Conservation (phyloP, 1,140 invertebrate species). For the Augochlora pura region DNA sequence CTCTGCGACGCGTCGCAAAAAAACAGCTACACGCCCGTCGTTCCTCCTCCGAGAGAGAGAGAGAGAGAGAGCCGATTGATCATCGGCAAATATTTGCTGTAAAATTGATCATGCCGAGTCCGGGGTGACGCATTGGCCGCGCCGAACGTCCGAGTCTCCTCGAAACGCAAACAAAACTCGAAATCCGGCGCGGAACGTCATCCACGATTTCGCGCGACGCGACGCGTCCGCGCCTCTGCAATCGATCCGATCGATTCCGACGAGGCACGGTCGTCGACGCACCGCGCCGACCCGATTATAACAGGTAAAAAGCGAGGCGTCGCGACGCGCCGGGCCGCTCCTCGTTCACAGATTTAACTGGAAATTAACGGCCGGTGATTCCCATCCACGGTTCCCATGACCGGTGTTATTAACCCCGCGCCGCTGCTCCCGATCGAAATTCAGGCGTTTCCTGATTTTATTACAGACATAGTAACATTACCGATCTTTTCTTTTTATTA, state of each 20-base stretch:
- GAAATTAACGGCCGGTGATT: background rate
- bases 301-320: background rate
- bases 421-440: no score
- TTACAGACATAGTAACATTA: no score
- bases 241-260: background rate
- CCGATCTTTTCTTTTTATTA: no score
- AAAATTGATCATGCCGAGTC: background rate
- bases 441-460: no score
- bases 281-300: background rate
- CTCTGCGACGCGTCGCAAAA: background rate
- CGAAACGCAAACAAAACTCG: background rate
- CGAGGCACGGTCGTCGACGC: background rate
- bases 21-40: background rate
- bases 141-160: background rate
- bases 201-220: no score
- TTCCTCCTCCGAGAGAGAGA: slow-evolving; percentile 6
- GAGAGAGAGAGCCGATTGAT: background rate
- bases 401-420: background rate
- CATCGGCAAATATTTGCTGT: background rate
- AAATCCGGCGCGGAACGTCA: background rate
- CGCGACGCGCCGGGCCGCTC: no score
- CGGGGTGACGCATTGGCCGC: background rate
- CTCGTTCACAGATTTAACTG: background rate
- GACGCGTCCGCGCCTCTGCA: no score
- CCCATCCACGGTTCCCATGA: no score